These are phyloP conservation scores for Drosophila athabasca DNA, from an alignment of 1,140 invertebrate genomes.

Conservation along the genomic window DNA sequence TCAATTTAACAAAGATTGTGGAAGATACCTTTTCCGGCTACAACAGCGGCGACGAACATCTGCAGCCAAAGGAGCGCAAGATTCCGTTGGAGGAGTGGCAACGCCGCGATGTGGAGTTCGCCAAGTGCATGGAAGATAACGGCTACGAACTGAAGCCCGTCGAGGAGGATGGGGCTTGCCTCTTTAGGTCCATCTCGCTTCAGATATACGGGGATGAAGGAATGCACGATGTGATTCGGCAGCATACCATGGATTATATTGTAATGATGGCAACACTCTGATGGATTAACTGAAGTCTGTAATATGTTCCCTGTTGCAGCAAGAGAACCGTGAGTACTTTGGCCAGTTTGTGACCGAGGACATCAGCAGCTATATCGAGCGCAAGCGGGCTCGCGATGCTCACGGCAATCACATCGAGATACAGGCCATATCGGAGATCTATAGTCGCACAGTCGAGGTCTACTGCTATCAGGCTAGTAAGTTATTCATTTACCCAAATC, in stretches of 20 bases:
- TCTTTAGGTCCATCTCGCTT: constrained; percentile 96
- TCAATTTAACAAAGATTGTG: constrained; percentile 68
- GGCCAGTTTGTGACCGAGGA: constrained; percentile 97
- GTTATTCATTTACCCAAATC: constrained; percentile 19
- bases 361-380: constrained; percentile 92
- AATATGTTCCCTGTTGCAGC: constrained; percentile 35
- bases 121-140: constrained; percentile 88
- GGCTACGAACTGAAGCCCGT: constrained; percentile 95
- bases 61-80: constrained; percentile 85
- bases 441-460: constrained; percentile 96
- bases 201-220: constrained; percentile 97
- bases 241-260: constrained; percentile 97
- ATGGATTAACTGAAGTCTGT: no score
- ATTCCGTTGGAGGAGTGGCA: constrained; percentile 86
- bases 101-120: constrained; percentile 88
- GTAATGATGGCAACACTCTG: constrained; percentile 85
- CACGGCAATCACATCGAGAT: constrained; percentile 98
- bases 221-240: constrained; percentile 93
- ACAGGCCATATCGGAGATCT: constrained; percentile 96
- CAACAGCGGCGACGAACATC: constrained; percentile 92
- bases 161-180: constrained; percentile 96
- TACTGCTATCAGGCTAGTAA: constrained; percentile 94
- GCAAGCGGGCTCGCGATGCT: constrained; percentile 91
- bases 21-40: constrained; percentile 85
- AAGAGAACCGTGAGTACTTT: constrained; percentile 94